phyloP scores from a whole-genome alignment of 2,888 invertebrate species.

The Drosophila sordidula region DNA sequence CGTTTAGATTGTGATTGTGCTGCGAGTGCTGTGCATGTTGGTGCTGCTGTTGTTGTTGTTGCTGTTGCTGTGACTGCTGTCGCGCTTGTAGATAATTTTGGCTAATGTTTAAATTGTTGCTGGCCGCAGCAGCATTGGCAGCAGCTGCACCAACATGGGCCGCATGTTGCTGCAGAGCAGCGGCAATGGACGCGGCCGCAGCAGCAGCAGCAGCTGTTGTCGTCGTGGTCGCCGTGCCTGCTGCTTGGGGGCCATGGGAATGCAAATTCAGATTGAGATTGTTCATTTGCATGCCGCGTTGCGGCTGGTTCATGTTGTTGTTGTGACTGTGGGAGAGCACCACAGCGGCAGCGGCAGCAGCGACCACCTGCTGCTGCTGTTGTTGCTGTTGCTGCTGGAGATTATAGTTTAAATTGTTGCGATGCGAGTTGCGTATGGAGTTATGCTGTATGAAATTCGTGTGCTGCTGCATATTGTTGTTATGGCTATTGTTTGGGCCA shows the following conservation, averaged over 20 bases:
- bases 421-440: conserved; percentile 83
- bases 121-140: conserved; percentile 51
- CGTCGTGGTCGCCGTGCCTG: conserved; percentile 82
- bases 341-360: conserved; percentile 81
- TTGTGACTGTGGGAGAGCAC: conserved; percentile 71
- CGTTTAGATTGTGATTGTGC: conserved; percentile 75
- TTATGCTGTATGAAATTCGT: conserved; percentile 83
- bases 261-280: conserved; percentile 82
- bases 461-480: conserved; percentile 73
- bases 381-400: conserved; percentile 76
- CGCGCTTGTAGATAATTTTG: conserved; percentile 69
- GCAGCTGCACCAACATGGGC: conserved; percentile 59
- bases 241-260: conserved; percentile 71
- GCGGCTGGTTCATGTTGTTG: conserved; percentile 63
- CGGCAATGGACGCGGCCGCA: conserved; percentile 62
- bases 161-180: conserved; percentile 61
- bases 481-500: conserved; percentile 49
- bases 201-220: conserved; percentile 75
- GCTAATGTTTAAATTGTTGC: conserved; percentile 71
- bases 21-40: conserved; percentile 56
- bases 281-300: conserved; percentile 81
- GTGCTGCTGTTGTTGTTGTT: conserved; percentile 48
- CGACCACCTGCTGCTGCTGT: conserved; percentile 77
- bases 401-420: conserved; percentile 82
- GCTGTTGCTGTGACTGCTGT: conserved; percentile 62